Percentiles rank a stretch among this genome's conserved stretches.
Evolutionary conservation across 2,888 invertebrate species (phyloP).

Genomic region (Oscheius sp.): DNA sequence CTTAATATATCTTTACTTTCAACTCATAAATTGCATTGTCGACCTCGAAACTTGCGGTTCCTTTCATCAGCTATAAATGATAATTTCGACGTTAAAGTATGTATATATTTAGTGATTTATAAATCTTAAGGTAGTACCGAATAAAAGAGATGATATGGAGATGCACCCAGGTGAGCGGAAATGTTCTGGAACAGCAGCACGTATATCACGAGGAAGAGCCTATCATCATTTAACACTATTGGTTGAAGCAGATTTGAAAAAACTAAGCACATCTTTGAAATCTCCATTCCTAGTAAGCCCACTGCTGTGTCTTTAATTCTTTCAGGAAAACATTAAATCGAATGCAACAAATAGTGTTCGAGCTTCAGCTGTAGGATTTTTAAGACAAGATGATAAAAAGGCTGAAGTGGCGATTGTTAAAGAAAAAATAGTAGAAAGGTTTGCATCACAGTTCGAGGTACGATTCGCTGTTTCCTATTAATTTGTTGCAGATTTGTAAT

Average conservation of each 20-base stretch:
- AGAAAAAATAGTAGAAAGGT: conserved; percentile 80
- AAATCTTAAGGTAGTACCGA: conserved; percentile 73
- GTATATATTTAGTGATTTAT: neutral
- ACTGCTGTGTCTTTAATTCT: neutral
- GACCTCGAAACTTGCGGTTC: conserved; percentile 86
- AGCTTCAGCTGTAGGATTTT: conserved; percentile 82
- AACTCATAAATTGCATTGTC: conserved; percentile 82
- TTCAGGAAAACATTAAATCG: conserved; percentile 82
- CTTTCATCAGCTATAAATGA: conserved; percentile 84
- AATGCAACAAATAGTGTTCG: conserved; percentile 86
- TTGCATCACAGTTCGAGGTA: conserved; percentile 85
- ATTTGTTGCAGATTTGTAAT: neutral
- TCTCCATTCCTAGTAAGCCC: conserved; percentile 34
- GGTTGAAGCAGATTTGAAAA: conserved; percentile 77
- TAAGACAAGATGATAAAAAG: conserved; percentile 79
- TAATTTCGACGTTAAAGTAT: conserved; percentile 80
- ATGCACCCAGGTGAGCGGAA: conserved; percentile 72
- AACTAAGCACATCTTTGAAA: conserved; percentile 49
- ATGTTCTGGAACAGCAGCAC: conserved; percentile 92
- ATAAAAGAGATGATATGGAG: conserved; percentile 86
- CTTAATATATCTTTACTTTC: conserved; percentile 92
- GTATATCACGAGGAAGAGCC: conserved; percentile 85
- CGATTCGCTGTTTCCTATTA: neutral
- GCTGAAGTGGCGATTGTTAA: conserved; percentile 76
- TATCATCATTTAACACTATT: conserved; percentile 97